These are phyloP conservation scores for Drosophila funebris DNA, from an alignment of 1,140 invertebrate genomes.

Conservation along the genomic window DNA sequence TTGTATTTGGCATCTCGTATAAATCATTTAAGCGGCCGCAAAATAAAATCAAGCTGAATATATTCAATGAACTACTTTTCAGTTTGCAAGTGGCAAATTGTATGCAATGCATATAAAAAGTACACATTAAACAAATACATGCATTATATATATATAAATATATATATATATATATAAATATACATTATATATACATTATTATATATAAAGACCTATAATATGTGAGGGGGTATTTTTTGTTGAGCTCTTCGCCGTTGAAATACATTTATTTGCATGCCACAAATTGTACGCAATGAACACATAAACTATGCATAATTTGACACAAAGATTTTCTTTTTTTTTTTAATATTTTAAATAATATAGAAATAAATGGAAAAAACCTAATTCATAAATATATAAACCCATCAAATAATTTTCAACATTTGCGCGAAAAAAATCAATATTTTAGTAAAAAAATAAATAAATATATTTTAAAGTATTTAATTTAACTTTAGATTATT, in stretches of 20 bases:
- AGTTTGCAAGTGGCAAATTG: constrained; percentile 36
- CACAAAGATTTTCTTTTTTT: background rate
- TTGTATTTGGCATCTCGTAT: constrained; percentile 56
- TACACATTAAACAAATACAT: constrained; percentile 22
- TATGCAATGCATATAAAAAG: constrained; percentile 31
- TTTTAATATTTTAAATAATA: background rate
- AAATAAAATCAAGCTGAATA: constrained; percentile 81
- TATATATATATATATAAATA: constrained; percentile 1
- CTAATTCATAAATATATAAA: too few relatives aligned
- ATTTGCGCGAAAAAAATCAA: too few relatives aligned
- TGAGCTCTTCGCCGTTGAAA: constrained; percentile 14
- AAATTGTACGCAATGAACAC: constrained; percentile 32
- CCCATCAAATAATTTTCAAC: too few relatives aligned
- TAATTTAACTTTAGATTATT: too few relatives aligned
- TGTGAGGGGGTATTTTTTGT: background rate
- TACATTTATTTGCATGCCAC: constrained; percentile 30
- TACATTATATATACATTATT: background rate
- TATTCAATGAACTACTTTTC: constrained; percentile 82
- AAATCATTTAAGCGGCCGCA: constrained; percentile 80
- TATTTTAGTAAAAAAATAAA: too few relatives aligned
- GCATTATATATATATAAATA: background rate
- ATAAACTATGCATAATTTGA: constrained; percentile 20
- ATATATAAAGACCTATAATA: constrained; percentile 9
- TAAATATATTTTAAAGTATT: too few relatives aligned
- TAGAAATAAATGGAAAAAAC: background rate